phyloP scores from a whole-genome alignment of 1,140 invertebrate genomes.

The Pararge aegeria region DNA sequence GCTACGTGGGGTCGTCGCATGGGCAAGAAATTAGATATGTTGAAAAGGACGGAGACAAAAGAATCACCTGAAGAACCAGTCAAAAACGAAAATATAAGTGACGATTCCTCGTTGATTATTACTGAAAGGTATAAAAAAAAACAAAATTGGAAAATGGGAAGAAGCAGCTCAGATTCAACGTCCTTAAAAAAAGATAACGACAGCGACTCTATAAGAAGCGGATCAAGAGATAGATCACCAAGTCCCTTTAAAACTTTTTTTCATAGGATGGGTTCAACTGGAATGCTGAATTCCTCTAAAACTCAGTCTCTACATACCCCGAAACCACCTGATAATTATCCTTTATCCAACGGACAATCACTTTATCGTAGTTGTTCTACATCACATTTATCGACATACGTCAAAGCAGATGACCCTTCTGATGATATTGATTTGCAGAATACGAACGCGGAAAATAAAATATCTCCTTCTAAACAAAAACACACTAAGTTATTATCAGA shows the following conservation, averaged over 20 bases:
- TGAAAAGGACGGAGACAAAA: constrained; percentile 84
- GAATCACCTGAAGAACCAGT: constrained; percentile 66
- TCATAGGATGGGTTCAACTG: constrained; percentile 87
- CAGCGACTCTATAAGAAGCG: constrained; percentile 71
- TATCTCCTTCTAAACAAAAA: constrained; percentile 59
- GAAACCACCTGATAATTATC: constrained; percentile 66
- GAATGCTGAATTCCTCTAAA: constrained; percentile 84
- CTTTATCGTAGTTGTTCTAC: constrained; percentile 89
- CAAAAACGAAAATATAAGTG: constrained; percentile 43
- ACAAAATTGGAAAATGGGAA: constrained; percentile 77
- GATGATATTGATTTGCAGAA: constrained; percentile 86
- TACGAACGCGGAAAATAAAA: constrained; percentile 64
- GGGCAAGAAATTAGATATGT: constrained; percentile 88
- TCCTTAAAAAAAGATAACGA: constrained; percentile 67
- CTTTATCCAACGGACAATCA: constrained; percentile 73
- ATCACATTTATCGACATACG: constrained; percentile 87
- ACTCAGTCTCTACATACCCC: constrained; percentile 74
- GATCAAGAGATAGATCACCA: constrained; percentile 79
- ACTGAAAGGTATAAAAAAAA: constrained; percentile 74
- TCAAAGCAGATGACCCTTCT: constrained; percentile 88
- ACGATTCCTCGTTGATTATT: constrained; percentile 44
- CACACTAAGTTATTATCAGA: constrained; percentile 51
- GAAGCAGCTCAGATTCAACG: constrained; percentile 73
- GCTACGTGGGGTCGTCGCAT: constrained; percentile 89
- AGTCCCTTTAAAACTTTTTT: constrained; percentile 87